Base-by-base conservation (phyloP, 2,888 invertebrate genomes). In the Stegophylla sp. region DNA sequence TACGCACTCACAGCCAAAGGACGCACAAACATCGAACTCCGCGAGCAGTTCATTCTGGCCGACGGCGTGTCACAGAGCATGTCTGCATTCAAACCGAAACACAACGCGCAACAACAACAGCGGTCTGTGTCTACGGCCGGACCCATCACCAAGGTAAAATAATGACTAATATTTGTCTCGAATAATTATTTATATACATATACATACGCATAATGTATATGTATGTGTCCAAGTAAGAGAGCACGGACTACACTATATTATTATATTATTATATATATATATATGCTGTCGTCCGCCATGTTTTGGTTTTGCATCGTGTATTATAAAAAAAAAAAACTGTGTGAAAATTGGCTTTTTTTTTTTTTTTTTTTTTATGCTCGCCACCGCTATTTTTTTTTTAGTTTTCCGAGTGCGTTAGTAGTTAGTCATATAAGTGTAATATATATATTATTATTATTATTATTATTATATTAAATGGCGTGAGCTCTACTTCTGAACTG, bases 11-110 rank as follows among this genome's bases (percentile, higher is more conserved):
- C 82, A 98, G 98, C 98, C 90, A 97, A 98, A 91, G 98, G 98
- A 90, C 94, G 98, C 90, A 98, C 98, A 89, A 99, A 99, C 92
- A 95, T 98, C 90, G 98, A 98, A 91, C 92, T 99, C 87, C 92
- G 98, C 87, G 98, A 98, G 89, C 96, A 97, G 90, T 98, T 98
- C 91, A 96, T 97, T 88, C 91, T 98, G 90, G 97, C 98, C 86
- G 95, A 97, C 88, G 98, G 98, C 87, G 97, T 97, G 85, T 95
- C 96, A 87, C 98, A 99, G 91, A 95, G 95, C 87, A 98, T 99
- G 97, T 94, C 97, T 86, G 95, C 96, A 86, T 99, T 99, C 92
- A 94, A 94, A 89, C 93, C 97, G 87, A 96, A 96, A 90, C 93
- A 94, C 87, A 93, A 94, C 87, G 92, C 93, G 87, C 93, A 92